Base-by-base conservation (phyloP, 2,888 invertebrate species). In the Bruchidius siliquastri region DNA sequence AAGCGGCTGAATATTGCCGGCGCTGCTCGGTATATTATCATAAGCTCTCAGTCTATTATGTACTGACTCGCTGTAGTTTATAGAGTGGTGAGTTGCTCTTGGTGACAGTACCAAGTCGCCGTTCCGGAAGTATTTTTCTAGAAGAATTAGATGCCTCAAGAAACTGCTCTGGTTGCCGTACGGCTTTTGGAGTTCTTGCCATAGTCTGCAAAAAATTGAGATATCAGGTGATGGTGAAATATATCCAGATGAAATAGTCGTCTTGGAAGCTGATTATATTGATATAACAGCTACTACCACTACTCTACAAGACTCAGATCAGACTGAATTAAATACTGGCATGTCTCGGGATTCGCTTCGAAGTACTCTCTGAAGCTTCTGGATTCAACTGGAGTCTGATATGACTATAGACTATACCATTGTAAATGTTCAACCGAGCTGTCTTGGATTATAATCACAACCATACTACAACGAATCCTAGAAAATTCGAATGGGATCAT, bases 101-200 rank as follows among this genome's bases (percentile, higher is more conserved):
- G 92, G 91, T 0, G 94, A 90, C 20, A 95, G 83, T 0, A 94
- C 89, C 71, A 96, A 85, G 82, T 95, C 94, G 0, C 95, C 95
- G 77, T 92, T 92, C 73, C 95, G 89, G 78, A 93, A 95, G 85
- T 95, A 95, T 83, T 95, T 95, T 79, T 96, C 96, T 77, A 96
- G 83, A 6, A 95, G 86, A 72, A 95, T 92, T 67, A 96, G 86
- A 85, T 96, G 96, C 8, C 95, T 88, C 0, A 96, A 86, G 83
- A 96, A 96, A 78, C 95, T 95, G 69, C 95, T 94, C 81, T 94
- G 94, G 84, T 94, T 95, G 2, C 95, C 96, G 80, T 96, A 96
- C 0, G 96, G 96, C 83, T 94, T 91, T 82, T 95, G 94, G 67
- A 96, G 84, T 79, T 94, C 93, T 76, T 93, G 92, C 94, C 95